Conservation (phyloP, 2,888 invertebrate species). For the Antitype chi region DNA sequence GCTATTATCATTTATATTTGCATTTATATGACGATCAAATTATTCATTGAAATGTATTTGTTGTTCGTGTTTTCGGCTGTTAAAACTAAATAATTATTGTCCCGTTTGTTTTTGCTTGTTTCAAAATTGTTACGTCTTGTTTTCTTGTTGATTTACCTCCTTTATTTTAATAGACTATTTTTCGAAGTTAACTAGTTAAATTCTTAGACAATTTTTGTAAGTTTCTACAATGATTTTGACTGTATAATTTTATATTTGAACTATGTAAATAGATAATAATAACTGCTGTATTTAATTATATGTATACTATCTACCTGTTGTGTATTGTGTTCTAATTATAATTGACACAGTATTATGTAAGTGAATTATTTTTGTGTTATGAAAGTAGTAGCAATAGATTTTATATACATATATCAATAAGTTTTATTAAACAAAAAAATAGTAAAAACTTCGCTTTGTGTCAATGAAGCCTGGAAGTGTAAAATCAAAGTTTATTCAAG, state of each 20-base stretch:
- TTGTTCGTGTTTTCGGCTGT: slow-evolving; percentile 44
- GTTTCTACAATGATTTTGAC: slow-evolving; percentile 43
- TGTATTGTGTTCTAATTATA: slow-evolving; percentile 66
- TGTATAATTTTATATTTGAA: slow-evolving; percentile 40
- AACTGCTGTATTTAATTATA: slow-evolving; percentile 58
- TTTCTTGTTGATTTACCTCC: slow-evolving; percentile 29
- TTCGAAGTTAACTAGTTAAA: slow-evolving; percentile 19
- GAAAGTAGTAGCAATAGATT: slow-evolving; percentile 75
- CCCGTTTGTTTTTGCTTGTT: slow-evolving; percentile 30
- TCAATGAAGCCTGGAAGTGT: neutral
- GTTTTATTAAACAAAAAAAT: slow-evolving; percentile 48
- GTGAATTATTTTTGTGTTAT: slow-evolving; percentile 73
- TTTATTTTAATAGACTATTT: slow-evolving; percentile 22
- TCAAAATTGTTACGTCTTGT: slow-evolving; percentile 26
- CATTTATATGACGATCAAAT: slow-evolving; percentile 56
- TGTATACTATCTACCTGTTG: slow-evolving; percentile 64
- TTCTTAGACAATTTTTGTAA: slow-evolving; percentile 38
- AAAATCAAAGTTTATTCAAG: neutral
- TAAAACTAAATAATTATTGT: slow-evolving; percentile 26
- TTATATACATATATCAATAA: slow-evolving; percentile 71
- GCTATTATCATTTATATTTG: slow-evolving; percentile 37
- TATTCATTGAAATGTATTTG: slow-evolving; percentile 35
- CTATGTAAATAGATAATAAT: slow-evolving; percentile 60
- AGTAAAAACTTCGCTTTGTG: neutral
- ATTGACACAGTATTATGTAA: slow-evolving; percentile 75